These are phyloP conservation scores for Cottoperca gobio DNA, from an alignment of 2,797 vertebrate species.

Conservation along the genomic window DNA sequence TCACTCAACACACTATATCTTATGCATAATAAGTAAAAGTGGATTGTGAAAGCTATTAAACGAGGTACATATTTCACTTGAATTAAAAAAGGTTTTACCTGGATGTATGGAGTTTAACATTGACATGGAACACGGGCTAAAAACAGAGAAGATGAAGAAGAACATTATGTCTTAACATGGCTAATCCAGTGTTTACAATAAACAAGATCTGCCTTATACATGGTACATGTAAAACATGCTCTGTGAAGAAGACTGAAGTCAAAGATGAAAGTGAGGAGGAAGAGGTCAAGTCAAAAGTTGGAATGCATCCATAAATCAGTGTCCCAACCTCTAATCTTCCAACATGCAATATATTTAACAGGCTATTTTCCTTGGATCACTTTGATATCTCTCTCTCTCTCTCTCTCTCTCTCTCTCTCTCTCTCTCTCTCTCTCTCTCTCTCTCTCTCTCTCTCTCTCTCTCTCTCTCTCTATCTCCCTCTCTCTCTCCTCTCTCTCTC, in stretches of 20 bases:
- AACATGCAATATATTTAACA: constrained; percentile 16
- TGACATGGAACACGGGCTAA: background rate
- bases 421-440: too few species aligned
- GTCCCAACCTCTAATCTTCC: constrained; percentile 17
- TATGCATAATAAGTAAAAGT: background rate
- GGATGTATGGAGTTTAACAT: background rate
- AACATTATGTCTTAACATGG: background rate
- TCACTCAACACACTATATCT: background rate
- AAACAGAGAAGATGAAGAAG: background rate
- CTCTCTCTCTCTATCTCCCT: too few species aligned
- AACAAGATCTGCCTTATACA: background rate
- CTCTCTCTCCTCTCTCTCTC: background rate
- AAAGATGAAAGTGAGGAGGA: constrained; percentile 36
- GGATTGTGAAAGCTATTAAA: background rate
- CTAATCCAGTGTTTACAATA: background rate
- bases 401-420: background rate
- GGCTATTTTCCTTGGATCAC: constrained; percentile 9
- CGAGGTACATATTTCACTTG: background rate
- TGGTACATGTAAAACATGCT: constrained; percentile 7
- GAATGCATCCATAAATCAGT: constrained; percentile 33
- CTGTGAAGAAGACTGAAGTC: background rate
- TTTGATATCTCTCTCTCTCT: constrained; percentile 5
- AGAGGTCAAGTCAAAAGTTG: constrained; percentile 26
- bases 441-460: too few species aligned
- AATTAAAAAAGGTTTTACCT: background rate